A percentile compares a stretch with the other conserved stretches of the same genome.
phyloP scores from a whole-genome alignment of 2,797 vertebrate genomes.

The Syngnathus rostellatus region DNA sequence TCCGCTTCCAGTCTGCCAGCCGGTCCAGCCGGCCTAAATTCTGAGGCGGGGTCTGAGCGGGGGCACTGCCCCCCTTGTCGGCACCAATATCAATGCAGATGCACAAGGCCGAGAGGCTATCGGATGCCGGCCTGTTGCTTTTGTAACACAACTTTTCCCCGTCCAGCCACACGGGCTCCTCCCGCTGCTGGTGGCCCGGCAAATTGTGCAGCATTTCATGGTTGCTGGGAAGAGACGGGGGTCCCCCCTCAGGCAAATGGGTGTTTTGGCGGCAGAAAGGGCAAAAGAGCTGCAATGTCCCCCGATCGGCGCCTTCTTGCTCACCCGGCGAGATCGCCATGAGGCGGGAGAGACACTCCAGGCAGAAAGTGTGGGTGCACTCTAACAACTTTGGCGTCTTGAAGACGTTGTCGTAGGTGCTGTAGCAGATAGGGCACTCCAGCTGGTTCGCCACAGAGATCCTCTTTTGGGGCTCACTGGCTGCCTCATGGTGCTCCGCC shows the following conservation, averaged over 20 bases:
- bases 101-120: conserved; percentile 53
- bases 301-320: conserved; percentile 35
- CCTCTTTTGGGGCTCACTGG: conserved; percentile 53
- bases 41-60: conserved; percentile 10
- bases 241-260: conserved; percentile 70
- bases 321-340: conserved; percentile 65
- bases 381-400: conserved; percentile 88
- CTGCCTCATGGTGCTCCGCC: conserved; percentile 15
- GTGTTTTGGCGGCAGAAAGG: conserved; percentile 88
- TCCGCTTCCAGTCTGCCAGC: conserved; percentile 78
- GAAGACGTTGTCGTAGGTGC: conserved; percentile 89
- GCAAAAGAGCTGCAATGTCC: conserved; percentile 68
- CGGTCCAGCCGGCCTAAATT: conserved; percentile 42
- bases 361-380: conserved; percentile 89
- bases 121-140: conserved; percentile 7
- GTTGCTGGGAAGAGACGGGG: conserved; percentile 79
- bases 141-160: conserved; percentile 85
- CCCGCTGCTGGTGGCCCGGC: conserved; percentile 74
- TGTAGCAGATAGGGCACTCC: conserved; percentile 95
- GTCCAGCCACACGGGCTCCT: conserved; percentile 84
- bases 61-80: conserved; percentile 51
- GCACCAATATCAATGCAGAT: conserved; percentile 83
- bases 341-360: conserved; percentile 91
- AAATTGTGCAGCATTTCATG: conserved; percentile 77
- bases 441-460: conserved; percentile 62